Base-by-base conservation (phyloP, 2,888 invertebrate genomes). In the Chesias legatella region DNA sequence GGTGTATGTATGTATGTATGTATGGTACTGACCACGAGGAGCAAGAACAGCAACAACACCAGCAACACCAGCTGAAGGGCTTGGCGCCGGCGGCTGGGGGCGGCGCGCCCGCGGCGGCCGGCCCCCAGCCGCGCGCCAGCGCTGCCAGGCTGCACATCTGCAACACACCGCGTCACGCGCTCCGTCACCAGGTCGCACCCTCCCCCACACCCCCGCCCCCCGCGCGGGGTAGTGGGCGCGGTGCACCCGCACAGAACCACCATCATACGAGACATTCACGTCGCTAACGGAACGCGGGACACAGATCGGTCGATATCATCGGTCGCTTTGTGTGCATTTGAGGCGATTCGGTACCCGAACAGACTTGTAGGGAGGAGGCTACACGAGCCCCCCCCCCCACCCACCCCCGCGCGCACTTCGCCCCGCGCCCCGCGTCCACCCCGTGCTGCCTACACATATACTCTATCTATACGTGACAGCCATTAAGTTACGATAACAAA, bases 1-100 rank as follows among this genome's bases (percentile, higher is more conserved):
- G n/a, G n/a, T n/a, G n/a, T n/a, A 17, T 17, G 13, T 17, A 5
- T 5, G 2, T 3, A 17, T 17, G 13, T 17, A 5, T 17, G 13
- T 2, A 31, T 10, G 27, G 7, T 26, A 72, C 75, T 72, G 58
- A 90, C 90, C 90, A 91, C 67, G 90, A 90, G 77, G 90, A 90
- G 63, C 89, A 89, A 71, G 90, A 90, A 63, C 89, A 89, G 72
- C 90, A 90, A 73, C 90, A 90, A 79, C 90, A 90, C 83, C 90
- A 90, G 79, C 90, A 90, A 67, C 90, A 89, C 61, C 90, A 84
- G 90, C 90, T 85, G 80, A 89, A 85, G 80, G 89, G 83, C 89
- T 89, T 78, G 59, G 63, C 68, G 66, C 60, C 63, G 63, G 41
- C 44, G 40, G 40, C 22, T 7, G 59, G 55, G 82, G 84, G 85